These are phyloP conservation scores for Astyanax mexicanus DNA, from an alignment of 2,797 vertebrate species.

Conservation along the genomic window DNA sequence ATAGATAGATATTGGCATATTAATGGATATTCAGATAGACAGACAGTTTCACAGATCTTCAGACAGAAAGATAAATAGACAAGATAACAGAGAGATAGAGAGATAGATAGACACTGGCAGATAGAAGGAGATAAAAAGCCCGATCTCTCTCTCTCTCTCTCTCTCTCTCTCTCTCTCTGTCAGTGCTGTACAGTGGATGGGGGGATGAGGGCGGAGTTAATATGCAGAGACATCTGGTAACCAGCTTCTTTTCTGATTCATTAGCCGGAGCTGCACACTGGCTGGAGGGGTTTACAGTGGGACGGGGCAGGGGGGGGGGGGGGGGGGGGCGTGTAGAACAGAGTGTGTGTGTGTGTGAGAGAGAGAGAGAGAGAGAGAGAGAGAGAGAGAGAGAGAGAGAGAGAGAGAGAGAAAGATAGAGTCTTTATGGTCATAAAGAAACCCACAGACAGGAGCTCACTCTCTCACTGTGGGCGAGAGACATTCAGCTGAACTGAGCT, in stretches of 20 bases:
- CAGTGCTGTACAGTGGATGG: constrained; percentile 80
- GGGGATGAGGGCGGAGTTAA: constrained; percentile 79
- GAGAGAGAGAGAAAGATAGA: constrained; percentile 78
- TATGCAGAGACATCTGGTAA: constrained; percentile 90
- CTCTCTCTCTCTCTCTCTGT: constrained; percentile 23
- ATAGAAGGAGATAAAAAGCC: too few species aligned
- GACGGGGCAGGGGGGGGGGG: constrained; percentile 70
- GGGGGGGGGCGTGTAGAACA: constrained; percentile 65
- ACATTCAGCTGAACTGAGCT: background rate
- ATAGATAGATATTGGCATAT: too few species aligned
- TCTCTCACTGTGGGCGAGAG: background rate
- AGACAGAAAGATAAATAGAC: too few species aligned
- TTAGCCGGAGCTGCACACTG: constrained; percentile 82
- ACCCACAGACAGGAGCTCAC: background rate
- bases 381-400: constrained; percentile 49
- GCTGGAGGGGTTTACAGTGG: constrained; percentile 75
- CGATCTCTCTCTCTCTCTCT: constrained; percentile 1
- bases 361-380: constrained; percentile 66
- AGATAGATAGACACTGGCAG: too few species aligned
- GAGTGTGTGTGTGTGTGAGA: constrained; percentile 74
- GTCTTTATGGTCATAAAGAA: too few species aligned
- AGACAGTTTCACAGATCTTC: too few species aligned
- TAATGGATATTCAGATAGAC: too few species aligned
- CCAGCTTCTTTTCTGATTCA: constrained; percentile 92
- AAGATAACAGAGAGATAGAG: too few species aligned